Base-by-base conservation (phyloP, 2,888 invertebrate genomes). In the Cataglyphis rosenhaueri region DNA sequence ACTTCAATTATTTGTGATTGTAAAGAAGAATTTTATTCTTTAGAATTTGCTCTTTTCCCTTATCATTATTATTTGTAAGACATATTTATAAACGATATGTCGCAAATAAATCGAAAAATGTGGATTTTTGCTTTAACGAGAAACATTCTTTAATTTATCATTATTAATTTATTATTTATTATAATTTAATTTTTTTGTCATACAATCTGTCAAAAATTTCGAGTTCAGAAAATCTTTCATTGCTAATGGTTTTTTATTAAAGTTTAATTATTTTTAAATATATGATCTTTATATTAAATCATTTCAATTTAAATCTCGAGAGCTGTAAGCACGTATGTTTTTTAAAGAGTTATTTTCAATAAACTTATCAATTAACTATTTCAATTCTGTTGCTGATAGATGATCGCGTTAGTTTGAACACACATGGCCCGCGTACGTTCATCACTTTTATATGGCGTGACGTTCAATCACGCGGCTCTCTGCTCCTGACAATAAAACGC, bases 401-500 rank as follows among this genome's bases (percentile, higher is more conserved):
- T n/a, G 35, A 35, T 65, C 12, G 15, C 32, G 41, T 59, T 55
- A 55, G n/a, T 66, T 29, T 25, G 68, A 38, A n/a, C n/a, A 10
- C 66, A 55, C 2, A 41, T 52, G 64, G 21, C 0, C 48, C 48
- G 64, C 48, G 41, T 61, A 76, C 65, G 73, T 82, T 83, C 81
- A 62, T 29, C 64, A 10, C 32, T 62, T 78, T 84, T 86, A 81
- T 84, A 83, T 68, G 38, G 68, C 64, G 68, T 81, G 79, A 86
- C 82, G 82, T 89, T 85, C 85, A 86, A 91, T 90, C 85, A 82
- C 76, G 55, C 75, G 65, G 64, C 74, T 61, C 68, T 78, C 75
- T 78, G 82, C 61, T 68, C 44, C 61, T 68, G 82, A 85, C 85
- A 86, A 90, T 91, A 89, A 91, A 91, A 88, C 88, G 74, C 25